phyloP scores from a whole-genome alignment of 2,888 invertebrate genomes.

The Argynnis bischoffii region DNA sequence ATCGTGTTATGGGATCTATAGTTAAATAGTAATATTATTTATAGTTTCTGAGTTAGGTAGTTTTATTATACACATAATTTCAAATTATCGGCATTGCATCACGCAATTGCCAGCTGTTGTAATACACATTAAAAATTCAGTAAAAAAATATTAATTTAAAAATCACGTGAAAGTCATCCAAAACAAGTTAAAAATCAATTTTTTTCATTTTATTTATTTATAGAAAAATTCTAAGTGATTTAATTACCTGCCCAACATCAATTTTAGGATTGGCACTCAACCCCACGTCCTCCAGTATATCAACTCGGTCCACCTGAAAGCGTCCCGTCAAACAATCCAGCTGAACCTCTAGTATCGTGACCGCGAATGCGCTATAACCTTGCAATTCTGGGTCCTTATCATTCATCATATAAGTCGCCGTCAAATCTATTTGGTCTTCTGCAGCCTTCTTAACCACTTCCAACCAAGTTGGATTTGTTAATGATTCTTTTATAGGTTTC shows the following conservation, averaged over 20 bases:
- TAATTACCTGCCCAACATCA: conserved; percentile 84
- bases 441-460: conserved; percentile 81
- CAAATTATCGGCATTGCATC: too few relatives aligned
- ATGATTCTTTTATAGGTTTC: conserved; percentile 74
- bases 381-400: conserved; percentile 74
- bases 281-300: conserved; percentile 87
- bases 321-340: conserved; percentile 88
- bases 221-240: conserved; percentile 1
- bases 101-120: too few relatives aligned
- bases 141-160: too few relatives aligned
- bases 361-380: conserved; percentile 83
- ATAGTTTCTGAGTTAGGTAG: not conserved
- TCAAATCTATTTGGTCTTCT: conserved; percentile 80
- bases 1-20: too few relatives aligned
- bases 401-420: conserved; percentile 83
- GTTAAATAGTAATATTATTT: too few relatives aligned
- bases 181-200: too few relatives aligned
- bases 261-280: conserved; percentile 85
- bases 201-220: not conserved
- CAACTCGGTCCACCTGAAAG: conserved; percentile 82
- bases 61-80: not conserved
- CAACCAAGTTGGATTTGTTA: conserved; percentile 81
- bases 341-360: conserved; percentile 84
- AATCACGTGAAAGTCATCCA: too few relatives aligned
- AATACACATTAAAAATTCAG: too few relatives aligned